phyloP scores from a whole-genome alignment of 2,888 invertebrate species.

The Eucriotettix oculatus region DNA sequence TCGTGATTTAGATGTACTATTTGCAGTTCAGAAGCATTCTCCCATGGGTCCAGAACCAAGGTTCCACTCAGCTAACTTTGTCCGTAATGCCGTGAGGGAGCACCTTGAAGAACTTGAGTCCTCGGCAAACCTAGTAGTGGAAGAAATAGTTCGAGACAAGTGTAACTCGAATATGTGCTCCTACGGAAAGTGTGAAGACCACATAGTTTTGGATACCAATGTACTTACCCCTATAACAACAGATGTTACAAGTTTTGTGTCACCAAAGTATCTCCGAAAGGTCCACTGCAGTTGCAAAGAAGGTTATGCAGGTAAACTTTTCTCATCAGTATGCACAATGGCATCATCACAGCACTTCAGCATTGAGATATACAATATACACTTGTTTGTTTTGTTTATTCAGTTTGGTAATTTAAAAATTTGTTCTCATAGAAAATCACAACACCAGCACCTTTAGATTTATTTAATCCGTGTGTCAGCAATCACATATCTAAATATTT shows the following conservation, averaged over 20 bases:
- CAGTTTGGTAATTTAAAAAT: no score
- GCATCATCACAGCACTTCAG: no score
- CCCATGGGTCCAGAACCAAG: slow-evolving; percentile 1
- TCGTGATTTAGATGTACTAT: slow-evolving; percentile 69
- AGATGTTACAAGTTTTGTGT: slow-evolving; percentile 61
- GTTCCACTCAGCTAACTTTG: slow-evolving; percentile 15
- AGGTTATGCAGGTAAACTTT: slow-evolving; percentile 45
- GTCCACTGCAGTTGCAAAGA: slow-evolving; percentile 68
- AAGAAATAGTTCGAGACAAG: slow-evolving; percentile 47
- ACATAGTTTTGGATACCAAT: slow-evolving; percentile 42
- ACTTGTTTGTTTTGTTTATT: neutral
- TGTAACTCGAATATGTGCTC: slow-evolving; percentile 51
- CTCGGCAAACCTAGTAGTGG: slow-evolving; percentile 44
- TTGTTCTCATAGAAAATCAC: neutral
- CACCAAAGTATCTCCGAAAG: slow-evolving; percentile 50
- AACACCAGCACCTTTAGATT: neutral
- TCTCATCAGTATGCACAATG: neutral
- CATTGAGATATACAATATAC: no score
- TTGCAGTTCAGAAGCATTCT: slow-evolving; percentile 50
- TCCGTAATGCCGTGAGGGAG: slow-evolving; percentile 44
- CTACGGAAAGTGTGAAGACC: slow-evolving; percentile 56
- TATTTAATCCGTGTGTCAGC: neutral
- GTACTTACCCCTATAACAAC: slow-evolving; percentile 48
- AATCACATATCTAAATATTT: neutral
- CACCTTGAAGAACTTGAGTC: slow-evolving; percentile 47